Evolutionary conservation across 2,797 vertebrate genomes (phyloP).

Genomic region (Carapus acus): DNA sequence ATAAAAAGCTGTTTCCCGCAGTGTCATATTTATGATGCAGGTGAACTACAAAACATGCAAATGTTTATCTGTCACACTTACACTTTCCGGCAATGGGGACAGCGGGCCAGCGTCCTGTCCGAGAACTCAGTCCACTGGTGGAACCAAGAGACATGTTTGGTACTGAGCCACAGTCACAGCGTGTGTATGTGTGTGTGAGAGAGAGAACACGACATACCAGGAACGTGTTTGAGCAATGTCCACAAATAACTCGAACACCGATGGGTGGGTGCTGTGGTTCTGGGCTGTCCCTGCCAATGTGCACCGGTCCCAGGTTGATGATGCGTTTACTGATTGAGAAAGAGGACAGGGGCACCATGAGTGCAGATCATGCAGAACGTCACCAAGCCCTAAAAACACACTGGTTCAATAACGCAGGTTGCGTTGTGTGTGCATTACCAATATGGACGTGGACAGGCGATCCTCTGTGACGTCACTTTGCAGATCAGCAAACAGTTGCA

Average conservation of each 20-base stretch:
- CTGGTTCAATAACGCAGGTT: too few relatives aligned
- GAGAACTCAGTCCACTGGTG: conserved; percentile 84
- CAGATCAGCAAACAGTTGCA: conserved; percentile 91
- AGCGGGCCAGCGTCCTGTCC: conserved; percentile 79
- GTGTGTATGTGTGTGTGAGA: not conserved
- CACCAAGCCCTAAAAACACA: too few relatives aligned
- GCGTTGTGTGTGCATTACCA: conserved; percentile 69
- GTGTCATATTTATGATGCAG: not conserved
- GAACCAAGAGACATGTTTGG: conserved; percentile 7
- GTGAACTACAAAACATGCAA: too few relatives aligned
- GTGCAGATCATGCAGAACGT: too few relatives aligned
- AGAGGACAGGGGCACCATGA: too few relatives aligned
- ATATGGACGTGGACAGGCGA: conserved; percentile 84
- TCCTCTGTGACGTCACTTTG: conserved; percentile 85
- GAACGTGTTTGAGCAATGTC: conserved; percentile 83
- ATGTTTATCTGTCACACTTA: conserved; percentile 53
- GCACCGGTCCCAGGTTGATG: conserved; percentile 83
- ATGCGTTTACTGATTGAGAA: conserved; percentile 74
- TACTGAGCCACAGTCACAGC: not conserved
- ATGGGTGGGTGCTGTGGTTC: conserved; percentile 71
- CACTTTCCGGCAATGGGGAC: conserved; percentile 88
- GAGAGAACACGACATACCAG: conserved; percentile 64
- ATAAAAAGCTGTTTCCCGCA: not conserved
- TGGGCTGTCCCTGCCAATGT: conserved; percentile 74
- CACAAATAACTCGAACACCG: conserved; percentile 82